A percentile compares a stretch with the other conserved stretches of the same genome.
Evolutionary conservation across 2,888 invertebrate species (phyloP).

Genomic region (Calephelis perditalis): DNA sequence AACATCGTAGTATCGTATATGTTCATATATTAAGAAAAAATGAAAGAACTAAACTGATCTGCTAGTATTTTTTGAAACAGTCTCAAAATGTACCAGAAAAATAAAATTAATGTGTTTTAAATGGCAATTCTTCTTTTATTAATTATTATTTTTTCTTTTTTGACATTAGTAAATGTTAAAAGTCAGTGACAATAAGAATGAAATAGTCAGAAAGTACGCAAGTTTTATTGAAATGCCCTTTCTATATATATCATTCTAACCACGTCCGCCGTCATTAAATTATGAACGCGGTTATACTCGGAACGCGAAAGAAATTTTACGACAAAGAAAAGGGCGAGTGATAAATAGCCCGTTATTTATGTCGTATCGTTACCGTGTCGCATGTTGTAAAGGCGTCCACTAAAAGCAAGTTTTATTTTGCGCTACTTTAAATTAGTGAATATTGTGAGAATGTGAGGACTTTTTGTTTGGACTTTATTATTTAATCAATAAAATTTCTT

Average conservation of each 20-base stretch:
- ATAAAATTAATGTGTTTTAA: too few relatives aligned
- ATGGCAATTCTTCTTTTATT: neutral
- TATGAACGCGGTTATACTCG: conserved; percentile 23
- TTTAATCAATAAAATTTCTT: neutral
- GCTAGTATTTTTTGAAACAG: too few relatives aligned
- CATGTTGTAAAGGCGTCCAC: conserved; percentile 34
- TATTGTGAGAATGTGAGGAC: conserved; percentile 1
- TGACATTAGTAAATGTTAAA: neutral
- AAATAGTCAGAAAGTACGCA: neutral
- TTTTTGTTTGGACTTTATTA: neutral
- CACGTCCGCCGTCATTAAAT: conserved; percentile 26
- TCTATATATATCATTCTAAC: conserved; percentile 20
- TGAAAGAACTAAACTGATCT: too few relatives aligned
- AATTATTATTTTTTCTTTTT: neutral
- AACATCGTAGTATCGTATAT: too few relatives aligned
- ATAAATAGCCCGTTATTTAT: conserved; percentile 14
- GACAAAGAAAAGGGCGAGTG: conserved; percentile 16
- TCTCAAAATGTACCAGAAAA: too few relatives aligned
- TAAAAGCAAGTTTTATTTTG: conserved; percentile 46
- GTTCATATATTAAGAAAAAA: too few relatives aligned
- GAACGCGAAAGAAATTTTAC: conserved; percentile 24
- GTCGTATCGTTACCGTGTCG: conserved; percentile 25
- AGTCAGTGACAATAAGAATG: neutral
- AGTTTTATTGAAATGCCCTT: conserved; percentile 9
- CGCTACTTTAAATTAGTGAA: conserved; percentile 32